A percentile compares a stretch with the other conserved stretches of the same genome.
phyloP scores from a whole-genome alignment of 2,888 invertebrate genomes.

The Gymnocheta viridis region DNA sequence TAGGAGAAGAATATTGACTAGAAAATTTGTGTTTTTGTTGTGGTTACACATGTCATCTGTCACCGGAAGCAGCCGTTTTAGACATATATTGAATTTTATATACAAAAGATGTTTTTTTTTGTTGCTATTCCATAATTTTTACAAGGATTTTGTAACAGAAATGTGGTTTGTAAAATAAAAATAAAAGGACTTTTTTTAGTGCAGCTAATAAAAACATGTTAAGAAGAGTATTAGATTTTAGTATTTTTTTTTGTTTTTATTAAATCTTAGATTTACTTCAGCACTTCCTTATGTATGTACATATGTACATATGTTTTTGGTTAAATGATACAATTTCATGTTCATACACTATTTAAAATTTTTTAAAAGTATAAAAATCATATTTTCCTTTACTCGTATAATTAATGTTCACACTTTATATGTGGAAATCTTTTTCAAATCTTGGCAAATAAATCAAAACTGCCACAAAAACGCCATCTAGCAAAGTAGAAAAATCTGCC shows the following conservation, averaged over 20 bases:
- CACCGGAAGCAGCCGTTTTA: constrained; percentile 70
- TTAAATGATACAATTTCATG: too few species aligned
- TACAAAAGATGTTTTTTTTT: constrained; percentile 33
- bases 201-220: background rate
- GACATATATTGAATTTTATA: constrained; percentile 70
- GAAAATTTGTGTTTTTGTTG: constrained; percentile 67
- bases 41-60: constrained; percentile 70
- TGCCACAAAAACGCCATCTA: constrained; percentile 12
- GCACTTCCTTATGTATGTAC: too few species aligned
- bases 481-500: constrained; percentile 34
- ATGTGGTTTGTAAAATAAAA: constrained; percentile 22
- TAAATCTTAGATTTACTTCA: background rate
- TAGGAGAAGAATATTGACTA: constrained; percentile 65
- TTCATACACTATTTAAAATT: too few species aligned
- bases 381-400: background rate
- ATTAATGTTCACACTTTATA: constrained; percentile 62
- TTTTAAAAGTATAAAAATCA: background rate
- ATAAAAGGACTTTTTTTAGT: background rate
- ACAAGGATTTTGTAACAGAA: constrained; percentile 39
- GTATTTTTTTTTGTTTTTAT: background rate
- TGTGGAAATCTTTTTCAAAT: constrained; percentile 57
- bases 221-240: background rate
- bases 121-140: background rate
- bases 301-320: too few species aligned
- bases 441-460: constrained; percentile 62